Evolutionary conservation across 2,113 vertebrate genomes (phyloP).

Genomic region (Meleagris gallopavo): DNA sequence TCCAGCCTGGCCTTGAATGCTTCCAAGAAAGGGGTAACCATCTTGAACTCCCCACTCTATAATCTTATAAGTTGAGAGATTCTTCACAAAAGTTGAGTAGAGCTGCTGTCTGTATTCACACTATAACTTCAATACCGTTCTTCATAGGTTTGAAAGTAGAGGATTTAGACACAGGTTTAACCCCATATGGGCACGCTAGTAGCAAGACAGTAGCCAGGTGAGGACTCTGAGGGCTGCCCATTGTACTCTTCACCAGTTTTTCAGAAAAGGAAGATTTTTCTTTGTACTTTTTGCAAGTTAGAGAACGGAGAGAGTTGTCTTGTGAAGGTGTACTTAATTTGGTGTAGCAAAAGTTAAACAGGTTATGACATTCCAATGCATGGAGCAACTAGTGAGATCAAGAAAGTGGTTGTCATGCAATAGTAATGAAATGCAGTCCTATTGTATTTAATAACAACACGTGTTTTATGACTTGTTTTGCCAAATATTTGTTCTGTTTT

Average conservation of each 20-base stretch:
- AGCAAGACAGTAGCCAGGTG: background rate
- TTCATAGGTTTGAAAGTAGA: background rate
- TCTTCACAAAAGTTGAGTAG: background rate
- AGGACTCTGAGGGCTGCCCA: background rate
- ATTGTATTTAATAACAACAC: background rate
- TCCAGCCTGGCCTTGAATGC: too few species aligned
- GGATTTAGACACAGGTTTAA: background rate
- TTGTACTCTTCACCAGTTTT: background rate
- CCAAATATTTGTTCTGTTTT: background rate
- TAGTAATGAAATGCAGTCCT: background rate
- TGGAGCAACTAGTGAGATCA: background rate
- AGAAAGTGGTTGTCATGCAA: background rate
- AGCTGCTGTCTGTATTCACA: background rate
- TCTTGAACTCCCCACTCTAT: background rate
- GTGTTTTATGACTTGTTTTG: background rate
- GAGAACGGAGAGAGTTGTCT: background rate
- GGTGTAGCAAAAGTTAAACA: background rate
- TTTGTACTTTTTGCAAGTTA: background rate
- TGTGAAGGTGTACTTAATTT: background rate
- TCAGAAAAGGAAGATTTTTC: background rate
- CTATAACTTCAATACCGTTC: background rate
- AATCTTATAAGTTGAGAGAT: background rate
- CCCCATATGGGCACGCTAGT: background rate
- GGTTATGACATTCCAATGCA: background rate
- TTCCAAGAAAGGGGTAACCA: too few species aligned